Base-by-base conservation (phyloP, 2,888 invertebrate species). In the Drosophila falleni region DNA sequence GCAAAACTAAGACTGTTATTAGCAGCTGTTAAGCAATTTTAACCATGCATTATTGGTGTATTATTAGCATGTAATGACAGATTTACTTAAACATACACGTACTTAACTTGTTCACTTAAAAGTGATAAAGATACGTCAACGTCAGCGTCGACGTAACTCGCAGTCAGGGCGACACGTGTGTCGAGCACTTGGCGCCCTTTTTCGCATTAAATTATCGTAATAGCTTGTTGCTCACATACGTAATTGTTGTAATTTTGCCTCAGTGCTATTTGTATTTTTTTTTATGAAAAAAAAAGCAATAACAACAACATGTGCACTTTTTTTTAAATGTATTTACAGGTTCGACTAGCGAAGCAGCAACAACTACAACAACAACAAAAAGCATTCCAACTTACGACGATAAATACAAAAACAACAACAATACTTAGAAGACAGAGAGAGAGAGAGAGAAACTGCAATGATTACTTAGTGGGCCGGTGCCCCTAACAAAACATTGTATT, bases 171-270 rank as follows among this genome's bases (percentile, higher is more conserved):
- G 80, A 76, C 87, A 87, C 89, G 87, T 89, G 89, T 87, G 78
- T 56, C 63, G 71, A 63, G 75, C 71, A 77, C 79, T 89, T 89
- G 89, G 86, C 86, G 89, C 86, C 87, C 85, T 89, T 89, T 84
- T 84, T 78, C 78, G 75, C 80, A 81, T 87, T 73, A 70, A 74
- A 87, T 87, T 79, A 85, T 71, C 66, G 44, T 62, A 69, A 55
- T 53, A 41, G 58, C 13, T 15, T 54, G 54, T 71, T 46, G 63
- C 54, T 60, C 13, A 39, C 31, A 50, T 26, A 16, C 51, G 42
- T 49, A 44, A 54, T 55, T 66, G 63, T 62, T 60, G 49, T 51
- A 55, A 44, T 47, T 66, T 56, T 49, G 15, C 33, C 50, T 31
- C 26, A 51, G 16, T 5, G 37, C 16, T 65, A 49, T 56, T 56